phyloP scores from a whole-genome alignment of 2,113 vertebrate genomes.

The Otocyon megalotis region DNA sequence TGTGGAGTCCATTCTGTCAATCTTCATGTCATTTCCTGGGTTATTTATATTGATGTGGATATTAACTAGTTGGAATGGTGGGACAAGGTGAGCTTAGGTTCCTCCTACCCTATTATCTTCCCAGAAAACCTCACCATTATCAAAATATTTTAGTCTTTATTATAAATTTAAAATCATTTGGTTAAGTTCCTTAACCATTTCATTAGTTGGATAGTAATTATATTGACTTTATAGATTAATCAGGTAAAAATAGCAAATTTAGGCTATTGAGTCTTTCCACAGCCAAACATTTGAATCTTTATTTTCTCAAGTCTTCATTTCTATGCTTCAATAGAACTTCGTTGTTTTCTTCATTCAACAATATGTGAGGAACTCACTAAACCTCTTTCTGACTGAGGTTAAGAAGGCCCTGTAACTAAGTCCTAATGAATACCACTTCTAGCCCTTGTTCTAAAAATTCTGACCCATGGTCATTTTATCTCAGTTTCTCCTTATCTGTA shows the following conservation, averaged over 20 bases:
- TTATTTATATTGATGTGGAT: neutral
- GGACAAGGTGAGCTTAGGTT: neutral
- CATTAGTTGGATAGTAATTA: neutral
- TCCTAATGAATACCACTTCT: neutral
- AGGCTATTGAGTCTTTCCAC: neutral
- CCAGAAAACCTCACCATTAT: neutral
- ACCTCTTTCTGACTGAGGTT: neutral
- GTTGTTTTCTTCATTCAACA: neutral
- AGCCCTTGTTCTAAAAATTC: neutral
- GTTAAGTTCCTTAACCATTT: neutral
- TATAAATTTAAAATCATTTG: neutral
- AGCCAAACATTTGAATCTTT: neutral
- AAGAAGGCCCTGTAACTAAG: neutral
- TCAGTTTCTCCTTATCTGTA: neutral
- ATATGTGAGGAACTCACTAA: neutral
- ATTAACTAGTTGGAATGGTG: neutral
- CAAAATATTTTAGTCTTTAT: conserved; percentile 11
- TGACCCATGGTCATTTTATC: neutral
- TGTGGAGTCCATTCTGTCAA: neutral
- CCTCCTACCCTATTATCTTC: neutral
- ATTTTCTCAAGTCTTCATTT: neutral
- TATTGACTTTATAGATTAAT: neutral
- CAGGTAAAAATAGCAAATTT: neutral
- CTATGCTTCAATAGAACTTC: neutral
- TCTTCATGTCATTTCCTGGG: neutral